These are phyloP conservation scores for Puffinus mauretanicus DNA, from an alignment of 2,113 vertebrate species.

Conservation along the genomic window DNA sequence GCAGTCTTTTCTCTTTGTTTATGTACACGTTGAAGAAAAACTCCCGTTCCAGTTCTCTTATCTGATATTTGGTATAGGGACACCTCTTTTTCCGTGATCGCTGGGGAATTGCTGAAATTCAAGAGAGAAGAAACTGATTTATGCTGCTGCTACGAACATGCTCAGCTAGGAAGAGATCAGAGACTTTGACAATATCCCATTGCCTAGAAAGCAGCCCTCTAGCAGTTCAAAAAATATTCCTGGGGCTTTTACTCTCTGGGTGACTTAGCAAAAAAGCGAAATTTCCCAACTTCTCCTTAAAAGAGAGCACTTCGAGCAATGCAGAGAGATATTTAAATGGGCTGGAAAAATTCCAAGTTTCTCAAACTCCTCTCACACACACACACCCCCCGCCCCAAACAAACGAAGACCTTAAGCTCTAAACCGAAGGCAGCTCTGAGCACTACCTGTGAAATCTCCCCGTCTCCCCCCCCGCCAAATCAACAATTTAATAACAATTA, in stretches of 20 bases:
- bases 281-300: conserved; percentile 50
- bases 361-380: conserved; percentile 7
- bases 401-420: conserved; percentile 20
- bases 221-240: background rate
- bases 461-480: background rate
- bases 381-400: conserved; percentile 10
- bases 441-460: conserved; percentile 36
- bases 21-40: conserved; percentile 99
- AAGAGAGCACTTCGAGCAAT: conserved; percentile 24
- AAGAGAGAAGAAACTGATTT: conserved; percentile 49
- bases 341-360: conserved; percentile 68
- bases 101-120: conserved; percentile 80
- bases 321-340: conserved; percentile 65
- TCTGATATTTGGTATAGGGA: conserved; percentile 98
- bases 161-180: background rate
- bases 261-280: background rate
- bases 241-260: background rate
- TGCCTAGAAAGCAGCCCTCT: background rate
- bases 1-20: conserved; percentile 99
- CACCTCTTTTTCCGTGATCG: conserved; percentile 97
- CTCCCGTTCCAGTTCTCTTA: conserved; percentile 99
- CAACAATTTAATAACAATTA: conserved; percentile 63
- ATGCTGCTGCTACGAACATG: background rate
- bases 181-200: conserved; percentile 4
- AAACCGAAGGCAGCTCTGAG: background rate